phyloP scores from a whole-genome alignment of 2,113 vertebrate genomes.

The Oryctolagus cuniculus region mOryCun1.1 NC_091432.1:92323501-92324000 shows the following conservation, averaged over 20 bases:
- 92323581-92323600: background rate
- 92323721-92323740: background rate
- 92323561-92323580: background rate
- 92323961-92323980: too few relatives aligned
- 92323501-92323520: background rate
- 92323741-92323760: background rate
- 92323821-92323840: too few relatives aligned
- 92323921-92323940: too few relatives aligned
- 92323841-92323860: too few relatives aligned
- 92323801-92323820: too few relatives aligned
- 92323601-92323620: background rate
- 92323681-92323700: accelerated
- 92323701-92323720: background rate
- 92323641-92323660: background rate
- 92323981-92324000: too few relatives aligned
- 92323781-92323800: too few relatives aligned
- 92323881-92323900: too few relatives aligned
- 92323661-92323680: background rate
- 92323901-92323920: too few relatives aligned
- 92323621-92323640: background rate
- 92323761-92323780: background rate
- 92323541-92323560: background rate
- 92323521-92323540: background rate
- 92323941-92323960: too few relatives aligned
- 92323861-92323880: too few relatives aligned